A percentile compares a stretch with the other conserved stretches of the same genome.
Evolutionary conservation across 2,888 invertebrate genomes (phyloP).

Genomic region (Lithosia quadra): DNA sequence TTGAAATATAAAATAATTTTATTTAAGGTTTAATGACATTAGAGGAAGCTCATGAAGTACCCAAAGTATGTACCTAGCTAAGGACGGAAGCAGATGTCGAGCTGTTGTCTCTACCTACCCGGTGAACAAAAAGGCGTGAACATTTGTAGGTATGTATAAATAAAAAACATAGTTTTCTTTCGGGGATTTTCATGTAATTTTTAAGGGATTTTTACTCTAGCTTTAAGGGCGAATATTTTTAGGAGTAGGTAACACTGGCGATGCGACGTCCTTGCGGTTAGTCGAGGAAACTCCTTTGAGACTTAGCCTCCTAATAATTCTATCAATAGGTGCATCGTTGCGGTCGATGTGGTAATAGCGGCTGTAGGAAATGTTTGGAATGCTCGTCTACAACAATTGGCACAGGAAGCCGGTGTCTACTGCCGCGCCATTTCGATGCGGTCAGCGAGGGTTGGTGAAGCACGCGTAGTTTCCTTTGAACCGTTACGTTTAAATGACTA

Average conservation of each 20-base stretch:
- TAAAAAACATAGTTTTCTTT: not conserved
- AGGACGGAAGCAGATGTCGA: too few relatives aligned
- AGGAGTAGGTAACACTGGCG: not conserved
- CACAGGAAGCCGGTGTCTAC: conserved; percentile 59
- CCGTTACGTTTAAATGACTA: conserved; percentile 29
- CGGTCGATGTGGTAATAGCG: conserved; percentile 76
- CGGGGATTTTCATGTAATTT: not conserved
- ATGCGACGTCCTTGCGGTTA: conserved; percentile 74
- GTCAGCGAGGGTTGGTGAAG: conserved; percentile 36
- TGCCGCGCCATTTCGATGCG: conserved; percentile 50
- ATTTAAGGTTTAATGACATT: too few relatives aligned
- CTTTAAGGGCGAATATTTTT: not conserved
- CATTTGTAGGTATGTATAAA: too few relatives aligned
- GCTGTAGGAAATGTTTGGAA: conserved; percentile 69
- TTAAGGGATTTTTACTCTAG: not conserved
- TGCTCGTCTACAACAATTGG: conserved; percentile 61
- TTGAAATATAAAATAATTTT: too few relatives aligned
- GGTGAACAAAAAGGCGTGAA: too few relatives aligned
- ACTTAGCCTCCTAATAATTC: conserved; percentile 74
- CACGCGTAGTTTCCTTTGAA: conserved; percentile 40
- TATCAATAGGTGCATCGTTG: conserved; percentile 79
- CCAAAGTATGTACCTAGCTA: too few relatives aligned
- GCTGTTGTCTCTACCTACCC: too few relatives aligned
- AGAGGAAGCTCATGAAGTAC: too few relatives aligned
- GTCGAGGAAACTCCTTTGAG: conserved; percentile 67